Percentiles rank a stretch among this genome's conserved stretches.
Conservation (phyloP, 2,797 vertebrate species). For the Chaenodraco wilsoni region DNA sequence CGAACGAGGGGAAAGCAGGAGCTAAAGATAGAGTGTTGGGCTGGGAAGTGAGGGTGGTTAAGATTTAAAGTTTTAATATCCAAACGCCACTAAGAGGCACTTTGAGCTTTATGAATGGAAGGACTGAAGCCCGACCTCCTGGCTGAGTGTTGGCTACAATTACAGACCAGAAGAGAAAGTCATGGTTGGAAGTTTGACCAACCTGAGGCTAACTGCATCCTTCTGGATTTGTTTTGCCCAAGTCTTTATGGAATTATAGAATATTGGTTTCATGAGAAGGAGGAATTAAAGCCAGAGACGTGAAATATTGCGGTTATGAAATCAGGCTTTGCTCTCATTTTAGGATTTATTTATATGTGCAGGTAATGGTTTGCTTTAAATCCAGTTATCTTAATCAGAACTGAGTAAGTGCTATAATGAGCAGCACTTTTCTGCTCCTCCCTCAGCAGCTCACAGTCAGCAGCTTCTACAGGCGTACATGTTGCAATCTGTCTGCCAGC, state of each 20-base stretch:
- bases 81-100: constrained; percentile 80
- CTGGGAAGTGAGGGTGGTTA: constrained; percentile 68
- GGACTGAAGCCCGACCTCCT: constrained; percentile 72
- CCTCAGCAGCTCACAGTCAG: constrained; percentile 34
- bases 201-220: constrained; percentile 50
- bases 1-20: constrained; percentile 61
- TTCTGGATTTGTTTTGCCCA: constrained; percentile 17
- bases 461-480: constrained; percentile 20
- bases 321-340: constrained; percentile 67
- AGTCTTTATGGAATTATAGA: constrained; percentile 58
- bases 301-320: constrained; percentile 36
- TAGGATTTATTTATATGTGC: constrained; percentile 61
- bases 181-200: constrained; percentile 66
- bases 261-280: constrained; percentile 40
- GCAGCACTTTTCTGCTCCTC: constrained; percentile 33
- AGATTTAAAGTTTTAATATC: constrained; percentile 83
- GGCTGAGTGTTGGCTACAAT: constrained; percentile 70
- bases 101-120: constrained; percentile 80
- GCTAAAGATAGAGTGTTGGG: constrained; percentile 77
- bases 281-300: constrained; percentile 42
- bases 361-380: constrained; percentile 61
- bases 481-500: constrained; percentile 33
- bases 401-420: constrained; percentile 58
- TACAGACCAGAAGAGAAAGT: constrained; percentile 74
- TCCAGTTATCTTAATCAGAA: constrained; percentile 60